Base-by-base conservation (phyloP, 2,797 vertebrate species). In the Clamator glandarius region DNA sequence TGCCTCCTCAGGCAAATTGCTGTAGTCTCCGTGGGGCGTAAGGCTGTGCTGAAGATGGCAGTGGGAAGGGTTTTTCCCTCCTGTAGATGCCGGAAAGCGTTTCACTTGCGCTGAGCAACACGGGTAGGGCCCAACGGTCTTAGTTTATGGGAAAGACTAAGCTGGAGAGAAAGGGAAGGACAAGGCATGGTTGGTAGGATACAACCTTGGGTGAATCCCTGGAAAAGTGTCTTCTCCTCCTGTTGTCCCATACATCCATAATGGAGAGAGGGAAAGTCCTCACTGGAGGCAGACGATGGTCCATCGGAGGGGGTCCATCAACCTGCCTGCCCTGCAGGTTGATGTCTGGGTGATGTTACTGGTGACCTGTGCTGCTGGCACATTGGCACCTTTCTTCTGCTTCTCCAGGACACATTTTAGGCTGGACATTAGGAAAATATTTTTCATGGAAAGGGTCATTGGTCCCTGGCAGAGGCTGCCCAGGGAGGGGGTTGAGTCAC, bases 1-100 rank as follows among this genome's bases (percentile, higher is more conserved):
- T 29, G 14, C 39, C 58, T 76, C 54, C 48, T 0, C 3, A 82
- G 64, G 54, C 54, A 48, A 23, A 16, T 64, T 67, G 26, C 31
- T 29, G 29, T 24, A 7, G 41, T 68, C 33, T 36, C 7, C 1
- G 0, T 0, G 1, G 1, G 3, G 63, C 19, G n/a, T 36, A 17
- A 41, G 51, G 42, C 42, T 23, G 48, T 11, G 36, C 62, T 25
- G 42, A 29, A 31, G n/a, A 16, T 35, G 44, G 1, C 1, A 2
- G 8, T 21, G 54, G 54, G 50, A 58, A 64, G 26, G 46, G 28
- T 9, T 89, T 74, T 68, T 74, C 42, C 26, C 20, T 87, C 54
- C 51, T 50, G 31, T 29, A 51, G 52, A 8, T 39, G 29, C 24
- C 68, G 58, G 78, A 35, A 41, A 64, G 18, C 0, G 1, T 68